Evolutionary conservation across 2,113 vertebrate genomes (phyloP).

Genomic region (Nestor notabilis): DNA sequence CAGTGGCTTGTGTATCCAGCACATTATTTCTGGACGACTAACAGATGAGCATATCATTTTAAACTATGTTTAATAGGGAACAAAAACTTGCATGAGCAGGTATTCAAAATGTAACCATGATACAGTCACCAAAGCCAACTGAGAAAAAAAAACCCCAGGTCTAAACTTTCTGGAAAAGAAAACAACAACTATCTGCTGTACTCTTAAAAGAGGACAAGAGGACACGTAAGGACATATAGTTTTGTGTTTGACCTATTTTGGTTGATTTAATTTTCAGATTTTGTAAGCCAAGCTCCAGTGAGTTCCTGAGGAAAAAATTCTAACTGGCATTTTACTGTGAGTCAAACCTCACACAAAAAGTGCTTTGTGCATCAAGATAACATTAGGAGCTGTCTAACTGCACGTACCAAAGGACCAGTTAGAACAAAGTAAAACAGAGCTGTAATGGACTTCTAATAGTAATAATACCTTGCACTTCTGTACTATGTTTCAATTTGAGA

Average conservation of each 20-base stretch:
- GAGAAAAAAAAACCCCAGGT: conserved; percentile 55
- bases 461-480: neutral
- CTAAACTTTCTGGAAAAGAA: conserved; percentile 54
- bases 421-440: conserved; percentile 29
- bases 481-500: neutral
- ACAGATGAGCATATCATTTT: conserved; percentile 36
- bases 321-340: conserved; percentile 77
- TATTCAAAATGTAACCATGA: conserved; percentile 49
- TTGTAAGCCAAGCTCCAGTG: conserved; percentile 77
- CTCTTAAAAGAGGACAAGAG: conserved; percentile 69
- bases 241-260: conserved; percentile 78
- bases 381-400: conserved; percentile 64
- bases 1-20: conserved; percentile 39
- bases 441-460: conserved; percentile 5
- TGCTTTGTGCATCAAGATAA: conserved; percentile 73
- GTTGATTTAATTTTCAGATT: conserved; percentile 80
- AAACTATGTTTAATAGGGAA: conserved; percentile 56
- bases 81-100: conserved; percentile 48
- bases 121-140: neutral
- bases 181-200: conserved; percentile 62
- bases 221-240: conserved; percentile 79
- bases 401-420: conserved; percentile 38
- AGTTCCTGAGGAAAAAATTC: conserved; percentile 76
- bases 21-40: conserved; percentile 31
- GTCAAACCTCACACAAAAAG: conserved; percentile 72